Conservation (phyloP, 2,888 invertebrate species). For the Eugnorisma glareosa region DNA sequence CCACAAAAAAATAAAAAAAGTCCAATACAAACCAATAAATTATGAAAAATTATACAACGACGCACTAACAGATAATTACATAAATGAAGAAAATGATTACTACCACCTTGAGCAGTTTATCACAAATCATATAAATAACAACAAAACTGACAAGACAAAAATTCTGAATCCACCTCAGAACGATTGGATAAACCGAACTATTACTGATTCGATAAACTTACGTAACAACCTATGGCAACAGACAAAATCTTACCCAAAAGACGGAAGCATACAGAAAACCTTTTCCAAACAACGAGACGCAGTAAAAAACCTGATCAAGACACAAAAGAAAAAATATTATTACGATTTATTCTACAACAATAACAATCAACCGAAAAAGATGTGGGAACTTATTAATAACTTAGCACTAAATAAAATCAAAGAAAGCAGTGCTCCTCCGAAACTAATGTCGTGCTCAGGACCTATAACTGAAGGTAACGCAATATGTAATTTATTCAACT, state of each 20-base stretch:
- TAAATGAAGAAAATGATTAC: constrained; percentile 5
- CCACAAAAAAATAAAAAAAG: constrained; percentile 5
- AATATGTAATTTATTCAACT: constrained; percentile 1
- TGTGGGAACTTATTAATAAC: constrained; percentile 7
- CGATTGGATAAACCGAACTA: constrained; percentile 1
- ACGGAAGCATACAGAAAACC: background rate
- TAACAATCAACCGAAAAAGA: constrained; percentile 4
- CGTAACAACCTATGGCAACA: constrained; percentile 11
- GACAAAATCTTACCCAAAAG: constrained; percentile 5
- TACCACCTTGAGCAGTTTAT: constrained; percentile 12
- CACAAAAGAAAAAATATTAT: constrained; percentile 8
- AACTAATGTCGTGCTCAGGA: background rate
- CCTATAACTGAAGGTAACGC: background rate
- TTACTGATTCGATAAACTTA: constrained; percentile 1
- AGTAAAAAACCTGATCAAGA: background rate
- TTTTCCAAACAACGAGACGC: background rate
- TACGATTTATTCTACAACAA: constrained; percentile 12
- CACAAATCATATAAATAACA: constrained; percentile 12
- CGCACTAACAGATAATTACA: constrained; percentile 9
- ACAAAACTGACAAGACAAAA: constrained; percentile 14
- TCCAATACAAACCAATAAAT: constrained; percentile 8
- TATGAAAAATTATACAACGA: constrained; percentile 3
- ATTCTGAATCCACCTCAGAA: constrained; percentile 5
- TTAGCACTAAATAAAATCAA: background rate
- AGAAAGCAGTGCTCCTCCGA: constrained; percentile 2